phyloP scores from a whole-genome alignment of 1,140 invertebrate genomes.

The Leptoteleia sp. region DNA sequence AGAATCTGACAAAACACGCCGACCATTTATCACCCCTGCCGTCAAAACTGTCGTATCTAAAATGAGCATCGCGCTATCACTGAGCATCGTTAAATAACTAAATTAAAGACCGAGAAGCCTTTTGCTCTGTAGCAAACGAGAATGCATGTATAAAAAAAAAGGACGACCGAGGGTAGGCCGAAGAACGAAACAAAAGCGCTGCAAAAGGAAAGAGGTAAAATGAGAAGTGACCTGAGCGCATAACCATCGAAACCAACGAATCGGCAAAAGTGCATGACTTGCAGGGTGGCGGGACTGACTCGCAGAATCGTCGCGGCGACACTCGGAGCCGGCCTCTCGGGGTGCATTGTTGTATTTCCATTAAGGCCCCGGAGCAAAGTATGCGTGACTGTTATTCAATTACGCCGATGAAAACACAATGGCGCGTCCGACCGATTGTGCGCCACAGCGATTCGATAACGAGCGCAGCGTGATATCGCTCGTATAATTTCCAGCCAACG shows the following conservation, averaged over 20 bases:
- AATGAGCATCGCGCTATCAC: conserved; percentile 43
- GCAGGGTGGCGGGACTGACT: conserved; percentile 18
- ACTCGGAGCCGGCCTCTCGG: neutral
- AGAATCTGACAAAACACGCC: conserved; percentile 11
- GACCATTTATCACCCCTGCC: conserved; percentile 45
- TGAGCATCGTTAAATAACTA: conserved; percentile 32
- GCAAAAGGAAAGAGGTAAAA: conserved; percentile 1
- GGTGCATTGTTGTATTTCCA: conserved; percentile 56
- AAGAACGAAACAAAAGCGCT: too few species aligned
- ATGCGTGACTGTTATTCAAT: conserved; percentile 63
- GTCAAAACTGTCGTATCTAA: conserved; percentile 44
- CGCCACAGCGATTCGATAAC: conserved; percentile 44
- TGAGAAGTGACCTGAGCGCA: conserved; percentile 6
- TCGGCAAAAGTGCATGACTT: conserved; percentile 63
- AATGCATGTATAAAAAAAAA: neutral
- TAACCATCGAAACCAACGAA: conserved; percentile 32
- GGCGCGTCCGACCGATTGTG: conserved; percentile 9
- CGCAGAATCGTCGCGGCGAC: conserved; percentile 1
- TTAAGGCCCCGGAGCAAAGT: conserved; percentile 41
- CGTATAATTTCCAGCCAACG: conserved; percentile 31
- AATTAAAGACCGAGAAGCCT: conserved; percentile 6
- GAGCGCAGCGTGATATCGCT: conserved; percentile 57
- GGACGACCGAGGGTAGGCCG: neutral
- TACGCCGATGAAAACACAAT: conserved; percentile 57
- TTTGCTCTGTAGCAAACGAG: too few species aligned